Evolutionary conservation across 2,888 invertebrate genomes (phyloP), one percentile per base, ranked within the genome.

Genomic region (Lathronympha strigana): DNA sequence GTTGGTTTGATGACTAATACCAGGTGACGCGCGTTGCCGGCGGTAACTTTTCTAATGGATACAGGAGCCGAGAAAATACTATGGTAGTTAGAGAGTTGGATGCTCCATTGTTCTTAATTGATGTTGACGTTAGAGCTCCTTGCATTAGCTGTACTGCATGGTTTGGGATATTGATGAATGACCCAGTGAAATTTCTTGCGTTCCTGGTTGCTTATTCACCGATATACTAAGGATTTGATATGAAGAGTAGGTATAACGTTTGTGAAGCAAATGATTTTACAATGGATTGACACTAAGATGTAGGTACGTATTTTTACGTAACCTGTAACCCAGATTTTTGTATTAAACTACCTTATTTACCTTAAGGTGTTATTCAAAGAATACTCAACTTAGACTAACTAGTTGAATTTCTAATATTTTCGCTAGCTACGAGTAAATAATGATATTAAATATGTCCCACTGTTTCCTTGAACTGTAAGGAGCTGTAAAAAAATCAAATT

Each of bases 31-130:
- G 64, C 53, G 76, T 68, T 69, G 76, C 62, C 25, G 63, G 55
- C 69, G 68, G 69, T 77, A 88, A 88, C 86, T 89, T 87, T 83
- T 77, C 81, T 87, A 88, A 88, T 87, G 84, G 86, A 82, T 79
- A 80, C 74, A 74, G 78, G 81, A 88, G 83, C 84, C 80, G 82
- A 78, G 80, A 76, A 82, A 83, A 83, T 81, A 83, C 86, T 87
- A 84, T 75, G 82, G 81, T 88, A 88, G 88, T 88, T 86, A 87
- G 78, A 75, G 81, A 86, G 83, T 86, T 86, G 77, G 82, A 76
- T 72, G 75, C 77, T 83, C 79, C 76, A 77, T 79, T 76, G 78
- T 80, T 77, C 82, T 73, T 86, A 87, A 88, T 86, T 87, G 83
- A 81, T 76, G 75, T 72, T 78, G 87, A 87, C 87, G 79, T 79